phyloP scores from a whole-genome alignment of 2,797 vertebrate species.

The Esox masquinongy region DNA sequence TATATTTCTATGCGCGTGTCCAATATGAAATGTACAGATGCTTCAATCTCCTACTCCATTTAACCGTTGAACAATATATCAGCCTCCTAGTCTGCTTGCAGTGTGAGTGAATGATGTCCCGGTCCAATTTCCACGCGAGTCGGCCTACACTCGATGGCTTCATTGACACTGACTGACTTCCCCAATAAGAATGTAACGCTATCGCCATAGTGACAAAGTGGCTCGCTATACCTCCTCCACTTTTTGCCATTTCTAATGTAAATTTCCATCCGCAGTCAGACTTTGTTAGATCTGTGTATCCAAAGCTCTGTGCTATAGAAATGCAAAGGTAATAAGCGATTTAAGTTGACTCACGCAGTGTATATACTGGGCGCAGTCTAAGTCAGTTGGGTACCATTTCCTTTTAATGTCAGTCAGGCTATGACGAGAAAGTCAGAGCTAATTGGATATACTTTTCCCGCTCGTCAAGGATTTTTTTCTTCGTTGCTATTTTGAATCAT shows the following conservation, averaged over 20 bases:
- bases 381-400: too few species aligned
- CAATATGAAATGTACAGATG: neutral
- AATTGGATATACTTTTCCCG: slow-evolving; percentile 57
- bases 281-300: too few species aligned
- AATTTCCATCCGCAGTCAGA: slow-evolving; percentile 53
- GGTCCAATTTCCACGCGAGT: neutral
- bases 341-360: too few species aligned
- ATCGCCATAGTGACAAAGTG: slow-evolving; percentile 38
- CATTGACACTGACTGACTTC: neutral
- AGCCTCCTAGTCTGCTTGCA: neutral
- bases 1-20: neutral
- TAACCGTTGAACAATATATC: neutral
- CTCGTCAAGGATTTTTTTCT: slow-evolving; percentile 3
- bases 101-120: neutral
- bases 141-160: neutral
- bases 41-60: neutral
- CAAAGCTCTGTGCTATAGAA: too few species aligned
- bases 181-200: slow-evolving; percentile 48
- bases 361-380: too few species aligned
- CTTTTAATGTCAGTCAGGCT: too few species aligned
- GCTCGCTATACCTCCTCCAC: slow-evolving; percentile 36
- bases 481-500: slow-evolving; percentile 71
- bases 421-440: slow-evolving; percentile 54
- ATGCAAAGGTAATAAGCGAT: too few species aligned
- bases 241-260: neutral